Percentiles rank a stretch among this genome's conserved stretches.
phyloP scores from a whole-genome alignment of 2,888 invertebrate genomes.

The Oscheius onirici region DNA sequence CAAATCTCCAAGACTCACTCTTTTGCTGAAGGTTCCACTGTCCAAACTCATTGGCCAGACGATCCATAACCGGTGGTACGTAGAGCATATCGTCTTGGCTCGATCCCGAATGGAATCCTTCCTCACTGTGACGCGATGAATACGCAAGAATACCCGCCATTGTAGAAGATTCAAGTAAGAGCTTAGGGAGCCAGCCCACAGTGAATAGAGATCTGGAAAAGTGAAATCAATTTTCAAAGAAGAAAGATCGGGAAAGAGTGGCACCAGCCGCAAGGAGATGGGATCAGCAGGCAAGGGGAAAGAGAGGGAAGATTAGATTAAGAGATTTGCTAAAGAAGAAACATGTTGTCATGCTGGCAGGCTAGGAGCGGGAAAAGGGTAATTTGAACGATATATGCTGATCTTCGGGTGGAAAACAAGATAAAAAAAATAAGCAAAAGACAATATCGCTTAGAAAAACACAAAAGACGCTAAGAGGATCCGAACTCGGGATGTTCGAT shows the following conservation, averaged over 20 bases:
- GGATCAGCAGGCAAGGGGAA: background rate
- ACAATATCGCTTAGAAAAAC: no score
- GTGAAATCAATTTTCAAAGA: background rate
- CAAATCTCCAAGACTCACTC: background rate
- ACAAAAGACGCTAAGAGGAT: no score
- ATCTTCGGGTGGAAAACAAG: no score
- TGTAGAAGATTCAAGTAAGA: background rate
- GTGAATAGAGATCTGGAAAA: slow-evolving; percentile 12
- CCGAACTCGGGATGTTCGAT: no score
- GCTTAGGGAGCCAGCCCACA: slow-evolving; percentile 25
- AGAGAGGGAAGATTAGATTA: slow-evolving; percentile 10
- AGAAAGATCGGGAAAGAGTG: slow-evolving; percentile 1
- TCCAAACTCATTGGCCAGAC: slow-evolving; percentile 13
- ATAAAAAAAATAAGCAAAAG: no score
- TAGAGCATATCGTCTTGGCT: slow-evolving; percentile 20
- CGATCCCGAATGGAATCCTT: slow-evolving; percentile 25
- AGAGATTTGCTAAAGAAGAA: background rate
- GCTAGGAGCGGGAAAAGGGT: no score
- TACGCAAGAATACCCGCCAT: slow-evolving; percentile 21
- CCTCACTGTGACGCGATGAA: slow-evolving; percentile 27
- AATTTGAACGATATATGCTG: no score
- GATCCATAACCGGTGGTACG: background rate
- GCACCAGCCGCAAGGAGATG: background rate
- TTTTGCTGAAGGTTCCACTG: slow-evolving; percentile 17
- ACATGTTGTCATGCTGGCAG: background rate